Base-by-base conservation (phyloP, 1,140 invertebrate genomes). In the Drosophila obscura region DNA sequence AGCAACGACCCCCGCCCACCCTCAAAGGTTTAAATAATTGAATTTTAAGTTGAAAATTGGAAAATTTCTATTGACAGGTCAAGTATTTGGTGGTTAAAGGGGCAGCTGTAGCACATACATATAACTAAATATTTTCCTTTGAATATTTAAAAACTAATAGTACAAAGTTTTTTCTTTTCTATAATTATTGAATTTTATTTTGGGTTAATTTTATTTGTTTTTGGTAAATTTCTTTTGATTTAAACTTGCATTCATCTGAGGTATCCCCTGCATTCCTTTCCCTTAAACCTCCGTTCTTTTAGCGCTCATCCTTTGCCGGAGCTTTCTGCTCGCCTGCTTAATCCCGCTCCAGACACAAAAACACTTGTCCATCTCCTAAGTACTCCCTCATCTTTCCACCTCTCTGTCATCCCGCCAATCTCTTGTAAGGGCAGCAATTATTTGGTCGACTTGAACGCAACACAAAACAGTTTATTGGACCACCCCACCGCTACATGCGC, bases 391-490 rank as follows among this genome's bases (percentile, higher is more conserved):
- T 31, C 49, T 64, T 19, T 22, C 0, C 7, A 22, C 7, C 19
- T 13, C 16, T 9, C 4, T 64, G 46, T 35, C 26, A 8, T 13
- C 24, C 45, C 16, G n/a, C 41, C 31, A 46, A 48, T 48, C 57
- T 60, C 58, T 58, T 51, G 51, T 58, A 65, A 80, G 63, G 49
- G 52, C 49, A 52, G 64, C 67, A 73, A 85, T 77, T 85, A 80
- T 80, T 68, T 83, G 80, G 72, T 80, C 63, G 82, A 73, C 76
- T 73, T 49, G 51, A 80, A 56, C 31, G 73, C 28, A 48, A 46
- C 61, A 53, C 43, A 73, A 39, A 62, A 66, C 48, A 75, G 61
- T 72, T 67, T 52, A 73, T 73, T 56, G 59, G 15, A 24, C 48
- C 43, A 3, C 2, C 26, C 1, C 8, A 48, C 43, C 24, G 39